These are phyloP conservation scores for Cheilosia pagana DNA, from an alignment of 2,888 invertebrate genomes.

Conservation along the genomic window DNA sequence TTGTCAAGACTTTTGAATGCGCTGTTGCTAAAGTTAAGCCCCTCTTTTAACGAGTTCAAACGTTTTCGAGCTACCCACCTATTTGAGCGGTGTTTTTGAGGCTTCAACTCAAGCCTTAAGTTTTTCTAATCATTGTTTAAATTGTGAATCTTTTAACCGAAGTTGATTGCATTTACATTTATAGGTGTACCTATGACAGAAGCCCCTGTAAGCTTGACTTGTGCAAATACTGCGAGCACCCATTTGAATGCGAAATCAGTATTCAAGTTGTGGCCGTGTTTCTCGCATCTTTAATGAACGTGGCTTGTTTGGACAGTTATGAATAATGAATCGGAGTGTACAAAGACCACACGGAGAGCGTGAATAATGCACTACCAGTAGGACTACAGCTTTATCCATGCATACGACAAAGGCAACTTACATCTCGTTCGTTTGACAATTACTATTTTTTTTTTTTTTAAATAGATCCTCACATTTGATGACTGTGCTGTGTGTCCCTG, in stretches of 20 bases:
- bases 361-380: not conserved
- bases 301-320: not conserved
- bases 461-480: slow-evolving; percentile 24
- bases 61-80: too few relatives aligned
- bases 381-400: too few relatives aligned
- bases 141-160: too few relatives aligned
- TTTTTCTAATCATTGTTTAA: too few relatives aligned
- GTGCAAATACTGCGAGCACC: too few relatives aligned
- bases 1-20: too few relatives aligned
- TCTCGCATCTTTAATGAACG: slow-evolving; percentile 50
- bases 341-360: slow-evolving; percentile 2
- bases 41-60: too few relatives aligned
- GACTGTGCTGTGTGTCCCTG: not conserved
- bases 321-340: slow-evolving; percentile 11
- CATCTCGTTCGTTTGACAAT: slow-evolving; percentile 20
- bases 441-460: slow-evolving; percentile 23
- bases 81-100: not conserved
- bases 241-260: slow-evolving; percentile 37
- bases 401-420: not conserved
- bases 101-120: not conserved
- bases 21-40: too few relatives aligned
- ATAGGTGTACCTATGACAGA: too few relatives aligned
- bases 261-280: slow-evolving; percentile 12
- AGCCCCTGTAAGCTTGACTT: too few relatives aligned
- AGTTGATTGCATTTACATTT: too few relatives aligned